phyloP scores from a whole-genome alignment of 2,113 vertebrate species.

The Salvelinus namaycush region DNA sequence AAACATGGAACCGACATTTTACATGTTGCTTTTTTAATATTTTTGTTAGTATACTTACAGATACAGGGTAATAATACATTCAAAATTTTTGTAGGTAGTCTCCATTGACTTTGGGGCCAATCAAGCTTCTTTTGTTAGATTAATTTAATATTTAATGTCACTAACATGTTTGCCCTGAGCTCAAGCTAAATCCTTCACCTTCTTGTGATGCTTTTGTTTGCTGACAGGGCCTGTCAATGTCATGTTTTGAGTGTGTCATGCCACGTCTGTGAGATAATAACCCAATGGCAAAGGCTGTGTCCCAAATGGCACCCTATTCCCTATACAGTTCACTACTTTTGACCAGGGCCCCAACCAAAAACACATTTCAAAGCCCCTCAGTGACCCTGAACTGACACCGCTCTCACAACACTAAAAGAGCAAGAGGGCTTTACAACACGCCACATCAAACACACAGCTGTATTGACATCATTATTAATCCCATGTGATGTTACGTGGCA shows the following conservation, averaged over 20 bases:
- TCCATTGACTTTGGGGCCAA: neutral
- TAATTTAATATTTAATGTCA: neutral
- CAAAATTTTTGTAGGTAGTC: neutral
- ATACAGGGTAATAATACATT: neutral
- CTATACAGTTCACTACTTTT: no score
- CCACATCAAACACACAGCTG: constrained; percentile 2
- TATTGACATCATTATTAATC: neutral
- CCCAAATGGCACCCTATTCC: neutral
- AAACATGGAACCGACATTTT: no score
- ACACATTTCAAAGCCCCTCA: neutral
- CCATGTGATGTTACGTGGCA: neutral
- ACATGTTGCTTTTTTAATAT: no score
- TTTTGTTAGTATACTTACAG: neutral
- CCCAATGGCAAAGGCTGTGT: neutral
- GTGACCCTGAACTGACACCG: neutral
- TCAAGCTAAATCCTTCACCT: neutral
- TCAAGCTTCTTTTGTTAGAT: neutral
- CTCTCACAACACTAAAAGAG: neutral
- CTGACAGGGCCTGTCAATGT: neutral
- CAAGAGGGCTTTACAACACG: neutral
- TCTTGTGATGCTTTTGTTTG: neutral
- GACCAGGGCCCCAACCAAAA: no score
- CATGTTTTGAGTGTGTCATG: neutral
- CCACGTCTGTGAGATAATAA: neutral
- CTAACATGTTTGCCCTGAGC: neutral